Conservation (phyloP, 2,113 vertebrate genomes). For the Promerops cafer region DNA sequence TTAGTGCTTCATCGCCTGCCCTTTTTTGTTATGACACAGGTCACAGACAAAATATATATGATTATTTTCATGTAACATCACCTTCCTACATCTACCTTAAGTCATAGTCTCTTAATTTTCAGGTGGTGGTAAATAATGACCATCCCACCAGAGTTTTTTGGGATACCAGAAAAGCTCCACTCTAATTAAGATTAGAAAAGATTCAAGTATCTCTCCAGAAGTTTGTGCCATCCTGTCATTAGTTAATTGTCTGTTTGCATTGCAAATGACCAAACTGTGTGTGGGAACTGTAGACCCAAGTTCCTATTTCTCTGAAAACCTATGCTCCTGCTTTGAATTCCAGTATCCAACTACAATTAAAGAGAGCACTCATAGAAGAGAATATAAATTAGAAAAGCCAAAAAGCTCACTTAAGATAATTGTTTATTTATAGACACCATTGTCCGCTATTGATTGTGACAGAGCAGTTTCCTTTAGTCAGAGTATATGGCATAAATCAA, state of each 20-base stretch:
- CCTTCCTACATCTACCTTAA: background rate
- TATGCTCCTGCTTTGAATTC: background rate
- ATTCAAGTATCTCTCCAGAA: background rate
- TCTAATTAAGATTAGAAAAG: background rate
- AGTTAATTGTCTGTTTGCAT: background rate
- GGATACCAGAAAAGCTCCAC: background rate
- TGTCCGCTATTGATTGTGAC: background rate
- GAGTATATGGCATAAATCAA: background rate
- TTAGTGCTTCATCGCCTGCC: background rate
- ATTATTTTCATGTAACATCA: background rate
- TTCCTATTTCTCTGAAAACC: background rate
- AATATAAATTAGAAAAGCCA: background rate
- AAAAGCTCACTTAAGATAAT: background rate
- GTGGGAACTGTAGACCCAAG: background rate
- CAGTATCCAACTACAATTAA: background rate
- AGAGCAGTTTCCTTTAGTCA: background rate
- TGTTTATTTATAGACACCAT: background rate
- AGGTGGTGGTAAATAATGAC: background rate
- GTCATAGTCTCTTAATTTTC: background rate
- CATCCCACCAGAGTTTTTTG: background rate
- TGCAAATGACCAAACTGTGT: background rate
- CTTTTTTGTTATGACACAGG: background rate
- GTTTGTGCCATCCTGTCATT: background rate
- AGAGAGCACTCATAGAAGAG: background rate
- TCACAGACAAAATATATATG: background rate